These are phyloP conservation scores for Erynnis tages DNA, from an alignment of 2,888 invertebrate species.

Conservation along the genomic window DNA sequence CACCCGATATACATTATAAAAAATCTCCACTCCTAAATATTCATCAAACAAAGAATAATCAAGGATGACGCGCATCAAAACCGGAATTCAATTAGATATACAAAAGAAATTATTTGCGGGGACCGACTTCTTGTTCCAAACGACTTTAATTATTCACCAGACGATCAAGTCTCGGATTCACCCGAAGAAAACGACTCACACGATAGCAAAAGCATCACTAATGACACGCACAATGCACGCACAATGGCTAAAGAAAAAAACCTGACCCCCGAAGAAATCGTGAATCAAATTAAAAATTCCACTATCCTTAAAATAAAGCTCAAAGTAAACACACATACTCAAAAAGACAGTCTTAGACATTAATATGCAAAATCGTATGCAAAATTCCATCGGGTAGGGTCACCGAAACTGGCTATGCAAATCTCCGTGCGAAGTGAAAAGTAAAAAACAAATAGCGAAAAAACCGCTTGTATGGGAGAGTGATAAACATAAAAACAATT, in stretches of 20 bases:
- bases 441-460: conserved; percentile 75
- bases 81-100: conserved; percentile 76
- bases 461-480: conserved; percentile 72
- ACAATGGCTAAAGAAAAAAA: conserved; percentile 59
- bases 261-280: conserved; percentile 64
- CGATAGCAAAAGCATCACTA: conserved; percentile 65
- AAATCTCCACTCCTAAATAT: conserved; percentile 59
- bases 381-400: conserved; percentile 53
- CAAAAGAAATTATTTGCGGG: conserved; percentile 69
- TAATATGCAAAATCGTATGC: conserved; percentile 71
- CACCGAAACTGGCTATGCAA: conserved; percentile 75
- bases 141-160: conserved; percentile 69
- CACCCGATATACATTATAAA: conserved; percentile 54
- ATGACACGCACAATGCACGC: conserved; percentile 60
- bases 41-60: conserved; percentile 65
- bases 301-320: conserved; percentile 73
- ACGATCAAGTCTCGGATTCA: conserved; percentile 42
- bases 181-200: conserved; percentile 58
- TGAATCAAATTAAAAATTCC: conserved; percentile 70
- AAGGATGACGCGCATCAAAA: conserved; percentile 74
- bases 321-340: conserved; percentile 67
- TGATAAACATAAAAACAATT: conserved; percentile 74
- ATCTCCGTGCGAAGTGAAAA: conserved; percentile 76
- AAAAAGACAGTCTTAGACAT: conserved; percentile 62
- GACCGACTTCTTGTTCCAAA: conserved; percentile 69